Evolutionary conservation across 1,140 invertebrate species (phyloP), one percentile per base, ranked within the genome.

Genomic region (Pseudachorutes palmiensis): DNA sequence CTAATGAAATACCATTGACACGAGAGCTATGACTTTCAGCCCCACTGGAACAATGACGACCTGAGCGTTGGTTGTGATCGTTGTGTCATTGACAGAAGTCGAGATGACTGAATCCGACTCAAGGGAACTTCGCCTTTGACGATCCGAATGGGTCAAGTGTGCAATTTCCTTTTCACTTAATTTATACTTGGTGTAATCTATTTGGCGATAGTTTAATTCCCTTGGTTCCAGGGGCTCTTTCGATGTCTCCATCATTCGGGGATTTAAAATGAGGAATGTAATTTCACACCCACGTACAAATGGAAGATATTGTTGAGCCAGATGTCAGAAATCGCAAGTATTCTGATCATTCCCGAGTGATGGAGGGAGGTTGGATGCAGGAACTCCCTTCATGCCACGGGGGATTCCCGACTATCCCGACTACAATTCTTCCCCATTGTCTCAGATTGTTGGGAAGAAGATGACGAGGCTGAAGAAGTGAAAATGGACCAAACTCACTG

Each of bases 21-120:
- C 61, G 32, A 68, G 51, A 3, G 67, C 45, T 26, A 68, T 51
- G 32, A 68, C 32, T 59, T 68, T 68, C 28, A 68, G 67, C 26
- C 67, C 67, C 30, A 55, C 62, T 9, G 67, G 67, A 29, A 68
- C 67, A 32, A 49, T 19, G 26, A 59, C 31, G 32, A 61, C 30
- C 41, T 55, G 51, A 5, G 5, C 51, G 5, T 12, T 55, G 24
- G 9, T 55, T 26, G 36, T 45, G 19, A 55, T 55, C 9, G 14
- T 55, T 24, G 51, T 55, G 51, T 55, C 51, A 19, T 55, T 14
- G 14, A 55, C 14, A 26, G 51, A 55, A 55, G 51, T 55, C 5
- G 51, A 55, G 24, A 24, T 16, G 51, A 55, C 24, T 16, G 24
- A 12, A 55, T 12, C 12, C 5, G 51, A 55, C 9, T 55, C 51